Base-by-base conservation (phyloP, 2,113 vertebrate species). In the Corvus cornix region DNA sequence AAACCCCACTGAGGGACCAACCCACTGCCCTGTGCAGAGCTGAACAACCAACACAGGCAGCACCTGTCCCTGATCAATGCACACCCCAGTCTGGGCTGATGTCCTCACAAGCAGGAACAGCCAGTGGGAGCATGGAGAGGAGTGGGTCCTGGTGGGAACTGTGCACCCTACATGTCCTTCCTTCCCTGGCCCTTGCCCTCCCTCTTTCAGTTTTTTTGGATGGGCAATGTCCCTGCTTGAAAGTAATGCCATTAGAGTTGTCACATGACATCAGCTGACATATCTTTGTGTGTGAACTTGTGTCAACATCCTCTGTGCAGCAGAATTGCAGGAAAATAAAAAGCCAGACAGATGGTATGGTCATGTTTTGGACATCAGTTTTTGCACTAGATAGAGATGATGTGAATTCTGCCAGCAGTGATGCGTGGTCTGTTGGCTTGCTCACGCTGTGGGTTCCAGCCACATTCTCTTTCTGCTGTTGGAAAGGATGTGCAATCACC, bases 61-160 rank as follows among this genome's bases (percentile, higher is more conserved):
- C 0, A 1, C 44, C 53, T 46, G 58, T 31, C 63, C 37, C 26
- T 64, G 52, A 10, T 2, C 69, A 15, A 0, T 1, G 5, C 21
- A 5, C 3, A 0, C 52, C 75, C 43, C 49, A 28, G 0, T 4
- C 17, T 4, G 52, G n/a, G 66, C 64, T 43, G 9, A 26, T 0
- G 0, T 26, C 43, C 12, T 48, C 27, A 4, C 43, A 11, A 13
- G 27, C 41, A 39, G 43, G 16, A 75, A 0, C 13, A 67, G 43
- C 39, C 56, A 26, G 0, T 24, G 39, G 24, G 16, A 17, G 6
- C 2, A 0, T 22, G 53, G 9, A 18, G 7, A 0, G 14, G 28
- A 41, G 41, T 26, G 13, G 16, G 10, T 52, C 53, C n/a, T 55
- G 5, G 3, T 59, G 58, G 67, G 13, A 84, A 1, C 46, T 17